Base-by-base conservation (phyloP, 2,797 vertebrate genomes). In the Heterohyrax brucei region DNA sequence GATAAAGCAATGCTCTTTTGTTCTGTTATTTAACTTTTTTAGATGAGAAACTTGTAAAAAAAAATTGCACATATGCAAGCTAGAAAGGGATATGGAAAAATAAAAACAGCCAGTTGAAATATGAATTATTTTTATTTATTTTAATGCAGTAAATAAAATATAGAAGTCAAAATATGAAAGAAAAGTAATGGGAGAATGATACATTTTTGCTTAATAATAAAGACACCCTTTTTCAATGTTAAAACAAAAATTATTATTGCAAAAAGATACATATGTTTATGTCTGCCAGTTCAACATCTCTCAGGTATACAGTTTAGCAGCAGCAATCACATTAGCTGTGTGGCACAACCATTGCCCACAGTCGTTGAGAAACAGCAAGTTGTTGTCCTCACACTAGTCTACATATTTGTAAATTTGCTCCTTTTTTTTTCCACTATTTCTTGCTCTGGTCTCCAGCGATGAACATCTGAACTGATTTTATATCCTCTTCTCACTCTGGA, bases 1-100 rank as follows among this genome's bases (percentile, higher is more conserved):
- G 84, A 70, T 50, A 91, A 87, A 93, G 30, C 53, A 62, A 83
- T 59, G 2, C n/a, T 83, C 89, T 79, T 24, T 66, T 92, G 12
- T 72, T 33, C 14, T 26, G 78, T 66, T 46, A 26, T 85, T 46
- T 84, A 90, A 81, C 16, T 77, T 19, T 93, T 89, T 46, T 10
- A 39, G 68, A 87, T 75, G 82, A 39, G 3, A 22, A 76, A 21
- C 18, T 79, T 87, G 28, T 10, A 53, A 76, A 72, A 72, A 72
- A 30, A 14, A 88, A 39, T 24, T 0, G 46, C 26, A 30, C 30
- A 4, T 33, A 33, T 30, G 16, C 3, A 84, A 53, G 46, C 28
- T 92, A 24, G 44, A 76, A 72, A 68, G 26, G 4, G 22, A 53
- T 66, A 30, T 33, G 50, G 12, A 59, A 72, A 75, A 76, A 76